Conservation (phyloP, 2,888 invertebrate species). For the Ametastegia equiseti region DNA sequence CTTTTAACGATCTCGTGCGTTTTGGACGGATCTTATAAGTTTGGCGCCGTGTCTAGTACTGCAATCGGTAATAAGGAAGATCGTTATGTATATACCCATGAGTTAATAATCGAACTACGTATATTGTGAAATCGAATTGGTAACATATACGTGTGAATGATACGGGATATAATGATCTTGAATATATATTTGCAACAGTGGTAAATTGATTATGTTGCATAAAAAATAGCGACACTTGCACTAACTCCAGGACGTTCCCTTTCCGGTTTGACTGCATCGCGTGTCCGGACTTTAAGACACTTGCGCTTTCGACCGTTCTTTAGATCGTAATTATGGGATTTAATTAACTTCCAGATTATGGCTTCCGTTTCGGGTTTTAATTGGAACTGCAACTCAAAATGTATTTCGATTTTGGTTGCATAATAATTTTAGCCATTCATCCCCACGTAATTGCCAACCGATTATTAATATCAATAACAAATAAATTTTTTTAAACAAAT, state of each 20-base stretch:
- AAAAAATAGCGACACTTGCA: conserved; percentile 13
- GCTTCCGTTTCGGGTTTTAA: conserved; percentile 1
- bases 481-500: neutral
- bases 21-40: too few species aligned
- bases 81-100: too few species aligned
- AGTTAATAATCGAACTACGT: too few species aligned
- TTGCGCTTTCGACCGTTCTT: conserved; percentile 46
- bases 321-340: neutral
- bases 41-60: too few species aligned
- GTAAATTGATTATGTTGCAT: conserved; percentile 16
- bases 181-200: too few species aligned
- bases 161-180: too few species aligned
- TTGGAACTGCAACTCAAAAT: neutral
- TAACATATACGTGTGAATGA: too few species aligned
- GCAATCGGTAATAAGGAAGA: too few species aligned
- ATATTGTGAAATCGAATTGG: too few species aligned
- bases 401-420: neutral
- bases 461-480: too few species aligned
- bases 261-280: conserved; percentile 45
- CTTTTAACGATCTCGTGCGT: neutral
- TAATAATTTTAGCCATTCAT: neutral
- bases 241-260: conserved; percentile 43
- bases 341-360: conserved; percentile 29
- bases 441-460: neutral
- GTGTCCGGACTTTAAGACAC: conserved; percentile 7